Base-by-base conservation (phyloP, 2,888 invertebrate species). In the Drosophila atroscutellata region DNA sequence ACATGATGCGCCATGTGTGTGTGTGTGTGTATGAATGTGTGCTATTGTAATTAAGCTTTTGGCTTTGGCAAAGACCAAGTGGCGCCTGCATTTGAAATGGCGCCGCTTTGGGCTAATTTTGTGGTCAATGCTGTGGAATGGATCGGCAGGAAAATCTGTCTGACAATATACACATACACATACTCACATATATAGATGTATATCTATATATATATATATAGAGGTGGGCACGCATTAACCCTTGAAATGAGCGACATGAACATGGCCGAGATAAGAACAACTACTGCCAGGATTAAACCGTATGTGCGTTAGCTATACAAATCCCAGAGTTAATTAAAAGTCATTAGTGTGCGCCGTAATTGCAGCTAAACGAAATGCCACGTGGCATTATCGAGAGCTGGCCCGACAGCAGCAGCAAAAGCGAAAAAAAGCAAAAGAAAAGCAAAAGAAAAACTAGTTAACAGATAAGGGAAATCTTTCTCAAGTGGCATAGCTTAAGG, bases 291-390 rank as follows among this genome's bases (percentile, higher is more conserved):
- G 50, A 62, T 63, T 54, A 63, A 32, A 26, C 18, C 52, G 50
- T 55, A 72, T 77, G 65, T 75, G 80, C 63, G 63, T 72, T 81
- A 47, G 59, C 72, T 63, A 75, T 75, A 85, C 90, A 83, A 88
- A 90, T 86, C 88, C 80, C 59, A 69, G 81, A 77, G 76, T 83
- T 86, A 88, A 86, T 86, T 86, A 86, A 88, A 89, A 86, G 83
- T 83, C 88, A 89, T 86, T 89, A 90, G 90, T 75, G 74, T 67
- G 70, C 61, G 62, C 72, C 66, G 65, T 85, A 83, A 83, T 83
- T 87, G 88, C 78, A 75, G 70, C 72, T 80, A 72, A 88, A 79
- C 60, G 47, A 63, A 68, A 72, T 54, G 67, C 57, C 60, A 68
- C 30, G 63, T 55, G 32, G 66, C 30, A 62, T 66, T 72, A 72